phyloP scores from a whole-genome alignment of 2,113 vertebrate genomes.

The Pelecanus crispus region DNA sequence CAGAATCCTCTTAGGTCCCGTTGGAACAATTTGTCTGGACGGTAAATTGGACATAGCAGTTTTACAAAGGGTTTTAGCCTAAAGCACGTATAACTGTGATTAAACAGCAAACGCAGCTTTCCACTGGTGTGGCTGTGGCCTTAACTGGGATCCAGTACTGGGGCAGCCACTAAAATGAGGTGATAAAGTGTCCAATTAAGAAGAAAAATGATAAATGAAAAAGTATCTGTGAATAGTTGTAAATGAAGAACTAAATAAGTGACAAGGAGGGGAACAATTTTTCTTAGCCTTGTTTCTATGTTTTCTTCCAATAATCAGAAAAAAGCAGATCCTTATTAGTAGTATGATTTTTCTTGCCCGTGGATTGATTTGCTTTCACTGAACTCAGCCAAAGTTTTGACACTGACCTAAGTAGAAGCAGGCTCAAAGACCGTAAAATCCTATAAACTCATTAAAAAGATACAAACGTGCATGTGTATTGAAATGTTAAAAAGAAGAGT shows the following conservation, averaged over 20 bases:
- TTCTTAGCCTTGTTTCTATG: neutral
- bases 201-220: neutral
- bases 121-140: neutral
- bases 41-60: neutral
- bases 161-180: neutral
- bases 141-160: neutral
- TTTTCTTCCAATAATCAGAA: neutral
- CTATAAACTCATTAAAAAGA: conserved; percentile 41
- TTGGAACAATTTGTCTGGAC: conserved; percentile 25
- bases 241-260: neutral
- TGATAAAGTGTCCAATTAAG: neutral
- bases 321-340: neutral
- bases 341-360: neutral
- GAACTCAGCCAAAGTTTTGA: neutral
- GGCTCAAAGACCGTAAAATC: neutral
- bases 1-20: conserved; percentile 55
- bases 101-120: neutral
- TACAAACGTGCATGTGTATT: neutral
- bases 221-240: neutral
- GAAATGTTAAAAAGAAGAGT: neutral
- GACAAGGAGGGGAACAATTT: rapidly evolving
- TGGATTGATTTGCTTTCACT: neutral
- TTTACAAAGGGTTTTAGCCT: conserved; percentile 22
- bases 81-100: neutral
- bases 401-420: neutral